These are phyloP conservation scores for Botia almorhae DNA, from an alignment of 2,797 vertebrate genomes.

Conservation along the genomic window DNA sequence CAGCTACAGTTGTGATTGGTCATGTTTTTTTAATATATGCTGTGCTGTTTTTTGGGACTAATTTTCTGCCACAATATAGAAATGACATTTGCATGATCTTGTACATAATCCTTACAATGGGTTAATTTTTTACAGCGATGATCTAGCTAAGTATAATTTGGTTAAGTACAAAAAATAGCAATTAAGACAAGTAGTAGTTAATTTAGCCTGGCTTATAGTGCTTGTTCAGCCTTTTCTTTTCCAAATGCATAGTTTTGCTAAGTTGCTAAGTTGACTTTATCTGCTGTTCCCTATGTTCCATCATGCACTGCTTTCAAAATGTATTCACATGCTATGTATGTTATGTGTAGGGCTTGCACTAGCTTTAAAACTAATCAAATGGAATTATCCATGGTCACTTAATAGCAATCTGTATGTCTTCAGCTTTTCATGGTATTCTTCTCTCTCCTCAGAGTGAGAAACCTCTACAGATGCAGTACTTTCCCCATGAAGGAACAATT, in stretches of 20 bases:
- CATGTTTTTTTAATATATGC: constrained; percentile 3
- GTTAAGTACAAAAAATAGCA: neutral
- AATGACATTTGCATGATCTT: neutral
- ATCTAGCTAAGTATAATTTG: neutral
- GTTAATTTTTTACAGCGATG: neutral
- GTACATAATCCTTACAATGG: neutral
- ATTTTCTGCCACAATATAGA: neutral
- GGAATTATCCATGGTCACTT: neutral
- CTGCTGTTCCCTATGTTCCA: constrained; percentile 52
- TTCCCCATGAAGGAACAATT: constrained; percentile 80
- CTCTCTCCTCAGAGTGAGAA: constrained; percentile 75
- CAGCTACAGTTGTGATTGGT: constrained; percentile 13
- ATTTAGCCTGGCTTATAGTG: constrained; percentile 41
- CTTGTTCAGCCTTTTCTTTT: constrained; percentile 1
- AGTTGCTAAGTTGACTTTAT: constrained; percentile 16
- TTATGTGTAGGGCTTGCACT: neutral
- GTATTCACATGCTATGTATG: neutral
- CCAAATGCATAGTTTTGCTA: constrained; percentile 11
- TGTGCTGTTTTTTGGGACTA: neutral
- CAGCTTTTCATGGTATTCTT: constrained; percentile 35
- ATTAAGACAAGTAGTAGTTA: constrained; percentile 45
- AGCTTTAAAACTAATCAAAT: constrained; percentile 2
- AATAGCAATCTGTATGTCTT: neutral
- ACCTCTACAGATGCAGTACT: constrained; percentile 77
- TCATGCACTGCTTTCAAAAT: constrained; percentile 24